Evolutionary conservation across 2,113 vertebrate species (phyloP), one percentile per base, ranked within the genome.

Genomic region (Canis aureus): DNA sequence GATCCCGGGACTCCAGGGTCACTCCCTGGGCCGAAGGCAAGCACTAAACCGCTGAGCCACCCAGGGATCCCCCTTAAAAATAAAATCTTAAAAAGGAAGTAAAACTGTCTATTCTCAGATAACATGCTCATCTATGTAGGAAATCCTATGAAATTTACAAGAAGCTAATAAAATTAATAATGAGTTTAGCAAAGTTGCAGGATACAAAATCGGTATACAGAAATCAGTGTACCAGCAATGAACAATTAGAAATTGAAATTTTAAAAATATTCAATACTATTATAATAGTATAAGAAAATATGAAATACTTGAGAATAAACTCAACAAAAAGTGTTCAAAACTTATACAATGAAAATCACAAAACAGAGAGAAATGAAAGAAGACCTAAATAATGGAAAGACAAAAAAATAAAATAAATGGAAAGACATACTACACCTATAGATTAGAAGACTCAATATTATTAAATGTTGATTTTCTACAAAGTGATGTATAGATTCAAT

Each of bases 201-300:
- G 51, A n/a, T 43, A 69, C 16, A 82, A 59, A 73, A 59, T 87
- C 22, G n/a, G 20, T 80, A 78, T 79, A n/a, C 13, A 78, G 8
- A 86, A 66, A 92, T 83, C 60, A 67, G 0, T 86, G 79, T 57
- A 66, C 10, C 35, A 79, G n/a, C 83, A 87, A 79, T 67, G n/a
- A 82, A 91, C 60, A 67, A 78, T 49, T 73, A 87, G 83, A 87
- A 78, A 76, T 55, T 87, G 53, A 94, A 88, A 59, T 16, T 71
- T 87, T 71, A 60, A 1, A 49, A 87, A 64, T 66, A 43, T 43
- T 43, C 43, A 43, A 43, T 55, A 76, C 32, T 32, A 69, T 53
- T 69, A 35, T 74, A 84, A 49, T 59, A 59, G 11, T 69, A 53
- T 60, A 27, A 89, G 57, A 62, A 62, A 76, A 76, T 49, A 64